Conservation (phyloP, 2,797 vertebrate species). For the Heliangelus exortis region DNA sequence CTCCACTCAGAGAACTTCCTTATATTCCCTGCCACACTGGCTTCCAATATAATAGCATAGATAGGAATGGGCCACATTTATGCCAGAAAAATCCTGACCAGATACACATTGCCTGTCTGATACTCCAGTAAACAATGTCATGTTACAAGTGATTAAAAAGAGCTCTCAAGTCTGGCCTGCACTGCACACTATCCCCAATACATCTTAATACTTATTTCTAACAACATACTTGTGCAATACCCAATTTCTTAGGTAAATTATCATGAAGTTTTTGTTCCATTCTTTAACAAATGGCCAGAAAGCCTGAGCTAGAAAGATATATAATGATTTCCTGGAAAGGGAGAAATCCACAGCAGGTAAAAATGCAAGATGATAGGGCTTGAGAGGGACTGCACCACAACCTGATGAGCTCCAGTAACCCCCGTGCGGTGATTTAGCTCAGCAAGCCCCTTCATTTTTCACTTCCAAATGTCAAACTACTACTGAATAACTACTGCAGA, state of each 20-base stretch:
- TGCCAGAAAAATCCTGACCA: background rate
- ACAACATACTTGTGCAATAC: background rate
- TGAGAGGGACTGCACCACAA: background rate
- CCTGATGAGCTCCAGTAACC: rapidly evolving
- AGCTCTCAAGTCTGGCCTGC: background rate
- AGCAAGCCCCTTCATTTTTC: background rate
- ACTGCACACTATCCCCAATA: background rate
- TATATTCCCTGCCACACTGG: background rate
- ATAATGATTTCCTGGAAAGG: background rate
- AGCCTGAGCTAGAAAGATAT: background rate
- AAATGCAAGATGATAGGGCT: rapidly evolving
- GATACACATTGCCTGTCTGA: background rate
- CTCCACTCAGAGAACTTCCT: background rate
- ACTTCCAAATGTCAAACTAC: background rate
- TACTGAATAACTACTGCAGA: background rate
- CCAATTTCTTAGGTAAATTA: background rate
- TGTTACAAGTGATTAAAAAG: background rate
- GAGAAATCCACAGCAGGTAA: background rate
- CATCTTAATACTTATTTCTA: background rate
- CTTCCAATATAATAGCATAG: background rate
- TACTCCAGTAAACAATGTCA: background rate
- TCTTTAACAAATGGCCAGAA: background rate
- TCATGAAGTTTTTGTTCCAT: background rate
- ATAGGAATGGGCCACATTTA: background rate
- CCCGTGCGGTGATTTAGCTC: background rate